A percentile compares a stretch with the other conserved stretches of the same genome.
Conservation (phyloP, 2,113 vertebrate genomes). For the Synchiropus splendidus region DNA sequence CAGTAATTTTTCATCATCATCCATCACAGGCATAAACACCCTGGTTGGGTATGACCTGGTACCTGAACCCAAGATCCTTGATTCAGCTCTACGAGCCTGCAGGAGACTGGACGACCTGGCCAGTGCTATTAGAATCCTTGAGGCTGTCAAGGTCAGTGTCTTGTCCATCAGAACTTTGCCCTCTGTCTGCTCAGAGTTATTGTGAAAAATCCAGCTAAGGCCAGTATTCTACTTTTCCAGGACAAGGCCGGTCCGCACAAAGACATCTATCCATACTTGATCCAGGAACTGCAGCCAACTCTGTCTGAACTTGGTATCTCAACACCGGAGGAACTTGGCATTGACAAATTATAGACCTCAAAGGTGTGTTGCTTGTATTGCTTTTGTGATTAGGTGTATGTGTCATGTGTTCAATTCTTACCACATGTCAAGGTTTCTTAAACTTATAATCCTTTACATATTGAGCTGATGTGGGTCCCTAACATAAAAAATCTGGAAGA, state of each 20-base stretch:
- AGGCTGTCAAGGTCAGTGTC: constrained; percentile 83
- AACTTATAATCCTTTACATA: no score
- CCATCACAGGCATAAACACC: constrained; percentile 93
- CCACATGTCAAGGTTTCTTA: no score
- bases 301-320: constrained; percentile 92
- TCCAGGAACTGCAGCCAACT: constrained; percentile 91
- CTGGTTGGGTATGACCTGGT: constrained; percentile 90
- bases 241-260: constrained; percentile 91
- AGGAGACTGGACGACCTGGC: constrained; percentile 89
- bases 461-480: no score
- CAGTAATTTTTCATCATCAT: no score
- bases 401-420: no score
- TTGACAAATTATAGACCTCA: constrained; percentile 75
- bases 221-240: constrained; percentile 53
- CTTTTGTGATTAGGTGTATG: no score
- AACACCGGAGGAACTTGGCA: constrained; percentile 90
- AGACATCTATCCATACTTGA: constrained; percentile 94
- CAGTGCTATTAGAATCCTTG: constrained; percentile 92
- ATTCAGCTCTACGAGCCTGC: constrained; percentile 89
- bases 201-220: no score
- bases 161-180: not conserved
- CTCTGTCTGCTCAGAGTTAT: not conserved
- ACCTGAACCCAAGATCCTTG: constrained; percentile 92
- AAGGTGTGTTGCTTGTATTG: constrained; percentile 29
- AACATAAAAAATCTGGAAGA: no score